phyloP scores from a whole-genome alignment of 2,113 vertebrate genomes.

The Rostratula benghalensis region DNA sequence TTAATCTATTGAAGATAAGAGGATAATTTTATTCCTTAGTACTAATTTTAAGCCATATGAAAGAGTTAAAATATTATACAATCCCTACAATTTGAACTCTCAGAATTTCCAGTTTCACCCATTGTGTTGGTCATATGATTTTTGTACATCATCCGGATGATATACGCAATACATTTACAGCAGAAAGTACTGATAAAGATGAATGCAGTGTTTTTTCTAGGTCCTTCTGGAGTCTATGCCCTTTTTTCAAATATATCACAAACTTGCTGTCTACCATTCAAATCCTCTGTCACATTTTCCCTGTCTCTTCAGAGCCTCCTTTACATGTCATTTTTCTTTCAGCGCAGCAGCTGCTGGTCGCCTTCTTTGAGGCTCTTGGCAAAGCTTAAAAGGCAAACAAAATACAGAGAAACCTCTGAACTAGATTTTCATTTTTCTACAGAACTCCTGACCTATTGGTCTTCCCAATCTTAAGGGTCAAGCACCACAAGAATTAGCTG shows the following conservation, averaged over 20 bases:
- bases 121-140: neutral
- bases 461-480: neutral
- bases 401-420: neutral
- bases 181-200: neutral
- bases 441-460: neutral
- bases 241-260: neutral
- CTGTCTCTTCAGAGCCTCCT: neutral
- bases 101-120: neutral
- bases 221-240: neutral
- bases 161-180: neutral
- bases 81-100: neutral
- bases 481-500: neutral
- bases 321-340: neutral
- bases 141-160: neutral
- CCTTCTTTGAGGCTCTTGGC: neutral
- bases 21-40: neutral
- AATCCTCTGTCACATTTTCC: neutral
- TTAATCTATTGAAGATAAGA: neutral
- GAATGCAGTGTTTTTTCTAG: neutral
- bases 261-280: neutral
- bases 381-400: conserved; percentile 7
- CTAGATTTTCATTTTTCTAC: neutral
- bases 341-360: neutral
- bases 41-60: neutral
- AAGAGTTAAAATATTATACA: neutral